Evolutionary conservation across 2,113 vertebrate genomes (phyloP), one percentile per base, ranked within the genome.

Genomic region (Motacilla tschutschensis): DNA sequence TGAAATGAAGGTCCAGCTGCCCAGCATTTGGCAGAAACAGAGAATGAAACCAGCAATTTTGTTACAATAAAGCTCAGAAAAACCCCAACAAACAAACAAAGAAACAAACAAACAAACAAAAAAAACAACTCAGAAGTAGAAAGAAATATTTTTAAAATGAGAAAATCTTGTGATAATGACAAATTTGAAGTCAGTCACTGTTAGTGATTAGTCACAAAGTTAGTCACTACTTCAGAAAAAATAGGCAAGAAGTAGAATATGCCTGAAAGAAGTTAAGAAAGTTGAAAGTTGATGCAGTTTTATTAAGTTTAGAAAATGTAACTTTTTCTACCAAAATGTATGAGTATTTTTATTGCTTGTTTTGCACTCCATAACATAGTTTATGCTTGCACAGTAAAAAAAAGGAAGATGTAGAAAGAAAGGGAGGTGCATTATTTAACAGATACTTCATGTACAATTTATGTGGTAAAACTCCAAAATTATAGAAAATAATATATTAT

Each of bases 91-190:
- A 33, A 33, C 33, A 33, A 33, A 33, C 6, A 33, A 33, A 33
- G 33, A 33, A 12, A 20, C 12, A 38, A 8, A 17, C 8, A 28
- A 6, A 16, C 8, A 50, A 22, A 17, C 24, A 5, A 24, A 26
- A 17, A 26, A 50, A 17, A 2, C 6, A 17, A 2, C 6, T 3
- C 6, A n/a, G 4, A 1, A 33, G 33, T 33, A 33, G 33, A 33
- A 33, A 7, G 24, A 72, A 65, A 66, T 54, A 53, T 25, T 50
- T 72, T 2, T 0, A 53, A 72, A 51, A 62, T 8, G 8, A 48
- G 43, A 5, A 62, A 54, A 48, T 41, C 46, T 78, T 76, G 2
- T 29, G 5, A 20, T 38, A 43, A 41, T 60, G 10, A 29, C 5
- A 76, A 60, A 79, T 35, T n/a, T 36, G 2, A 7, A n/a, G n/a